Conservation (phyloP, 2,797 vertebrate genomes). For the Synaphobranchus kaupii region DNA sequence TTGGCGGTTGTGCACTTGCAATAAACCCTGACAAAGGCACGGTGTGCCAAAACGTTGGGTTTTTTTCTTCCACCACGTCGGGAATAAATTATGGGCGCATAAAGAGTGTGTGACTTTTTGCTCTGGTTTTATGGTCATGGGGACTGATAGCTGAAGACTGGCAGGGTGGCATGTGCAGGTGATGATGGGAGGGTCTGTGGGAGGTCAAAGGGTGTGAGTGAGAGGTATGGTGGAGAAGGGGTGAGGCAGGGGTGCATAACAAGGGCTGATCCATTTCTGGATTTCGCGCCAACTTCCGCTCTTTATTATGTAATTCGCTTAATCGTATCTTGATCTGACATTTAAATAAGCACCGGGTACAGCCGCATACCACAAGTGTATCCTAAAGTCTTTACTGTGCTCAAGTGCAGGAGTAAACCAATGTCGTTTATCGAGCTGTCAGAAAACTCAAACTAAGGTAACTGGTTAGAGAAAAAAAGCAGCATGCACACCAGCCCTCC, state of each 20-base stretch:
- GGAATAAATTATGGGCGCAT: too few relatives aligned
- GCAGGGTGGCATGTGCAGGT: not conserved
- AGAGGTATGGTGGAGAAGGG: not conserved
- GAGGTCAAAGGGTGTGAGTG: not conserved
- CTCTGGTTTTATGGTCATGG: not conserved
- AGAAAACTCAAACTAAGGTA: not conserved
- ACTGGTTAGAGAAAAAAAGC: not conserved
- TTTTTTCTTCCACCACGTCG: too few relatives aligned
- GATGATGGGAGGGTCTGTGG: not conserved
- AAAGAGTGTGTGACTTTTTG: not conserved
- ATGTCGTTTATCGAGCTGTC: not conserved
- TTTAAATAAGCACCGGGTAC: not conserved
- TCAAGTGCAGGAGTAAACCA: not conserved
- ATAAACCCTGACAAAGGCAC: too few relatives aligned
- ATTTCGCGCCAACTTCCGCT: not conserved
- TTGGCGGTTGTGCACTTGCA: not conserved
- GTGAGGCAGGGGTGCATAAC: not conserved
- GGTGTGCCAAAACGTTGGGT: too few relatives aligned
- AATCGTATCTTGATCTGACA: too few relatives aligned
- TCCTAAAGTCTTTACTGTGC: not conserved
- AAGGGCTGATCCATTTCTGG: not conserved
- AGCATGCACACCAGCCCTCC: not conserved
- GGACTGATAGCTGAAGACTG: not conserved
- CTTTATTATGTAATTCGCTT: not conserved
- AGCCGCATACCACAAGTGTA: not conserved